These are phyloP conservation scores for Clarias gariepinus DNA, from an alignment of 2,113 vertebrate species.

Conservation along the genomic window DNA sequence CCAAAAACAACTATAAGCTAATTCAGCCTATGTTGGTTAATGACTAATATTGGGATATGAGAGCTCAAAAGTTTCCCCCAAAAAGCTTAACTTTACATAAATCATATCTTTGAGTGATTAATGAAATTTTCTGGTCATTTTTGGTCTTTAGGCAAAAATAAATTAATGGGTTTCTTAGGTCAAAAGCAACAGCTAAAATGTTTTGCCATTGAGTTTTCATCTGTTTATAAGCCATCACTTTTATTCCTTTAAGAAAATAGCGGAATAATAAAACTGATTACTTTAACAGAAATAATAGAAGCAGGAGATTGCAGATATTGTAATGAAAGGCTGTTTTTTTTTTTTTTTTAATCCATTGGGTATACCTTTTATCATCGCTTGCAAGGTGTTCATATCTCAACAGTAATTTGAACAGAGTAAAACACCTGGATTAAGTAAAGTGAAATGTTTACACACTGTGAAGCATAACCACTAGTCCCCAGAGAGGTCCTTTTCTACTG, in stretches of 20 bases:
- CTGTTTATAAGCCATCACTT: background rate
- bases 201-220: background rate
- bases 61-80: background rate
- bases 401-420: conserved; percentile 26
- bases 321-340: background rate
- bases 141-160: background rate
- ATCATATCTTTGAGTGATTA: background rate
- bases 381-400: conserved; percentile 15
- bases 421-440: conserved; percentile 43
- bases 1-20: background rate
- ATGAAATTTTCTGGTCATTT: background rate
- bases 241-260: background rate
- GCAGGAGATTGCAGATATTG: background rate
- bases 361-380: background rate
- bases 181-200: background rate
- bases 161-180: background rate
- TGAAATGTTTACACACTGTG: conserved; percentile 40
- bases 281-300: background rate
- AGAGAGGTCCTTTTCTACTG: conserved; percentile 27
- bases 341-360: too few relatives aligned
- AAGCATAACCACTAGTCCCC: conserved; percentile 40
- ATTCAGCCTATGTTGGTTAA: background rate
- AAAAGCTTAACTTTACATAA: background rate
- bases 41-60: background rate
- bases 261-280: background rate